Conservation (phyloP, 2,888 invertebrate genomes). For the Sialis fuliginosa region DNA sequence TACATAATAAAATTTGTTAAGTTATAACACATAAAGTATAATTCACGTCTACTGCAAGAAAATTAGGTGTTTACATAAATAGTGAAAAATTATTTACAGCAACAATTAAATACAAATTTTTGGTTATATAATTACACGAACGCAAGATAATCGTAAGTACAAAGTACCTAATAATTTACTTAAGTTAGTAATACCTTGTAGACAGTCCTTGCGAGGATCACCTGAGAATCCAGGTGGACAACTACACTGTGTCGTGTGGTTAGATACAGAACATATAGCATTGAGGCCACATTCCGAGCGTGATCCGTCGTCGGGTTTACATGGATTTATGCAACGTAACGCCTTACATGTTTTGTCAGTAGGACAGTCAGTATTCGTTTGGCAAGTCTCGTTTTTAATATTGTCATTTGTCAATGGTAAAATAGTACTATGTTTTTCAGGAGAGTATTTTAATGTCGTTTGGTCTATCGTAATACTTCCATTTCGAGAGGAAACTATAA, state of each 20-base stretch:
- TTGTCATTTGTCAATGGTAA: too few species aligned
- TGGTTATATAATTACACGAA: background rate
- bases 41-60: too few species aligned
- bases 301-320: constrained; percentile 27
- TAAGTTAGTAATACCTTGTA: constrained; percentile 34
- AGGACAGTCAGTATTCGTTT: constrained; percentile 42
- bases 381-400: constrained; percentile 30
- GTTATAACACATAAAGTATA: too few species aligned
- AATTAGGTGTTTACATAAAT: too few species aligned
- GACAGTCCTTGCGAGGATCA: constrained; percentile 37
- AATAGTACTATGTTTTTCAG: too few species aligned
- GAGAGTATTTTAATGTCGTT: too few species aligned
- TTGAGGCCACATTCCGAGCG: constrained; percentile 35
- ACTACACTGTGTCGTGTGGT: constrained; percentile 43
- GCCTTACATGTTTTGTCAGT: constrained; percentile 41
- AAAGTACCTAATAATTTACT: background rate
- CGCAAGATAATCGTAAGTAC: background rate
- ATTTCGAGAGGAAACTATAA: background rate
- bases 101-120: background rate
- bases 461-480: too few species aligned
- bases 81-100: too few species aligned
- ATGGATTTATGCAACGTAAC: constrained; percentile 45
- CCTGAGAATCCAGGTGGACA: constrained; percentile 35
- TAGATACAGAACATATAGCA: constrained; percentile 40
- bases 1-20: too few species aligned